A percentile compares a stretch with the other conserved stretches of the same genome.
phyloP scores from a whole-genome alignment of 2,797 vertebrate genomes.

The Darevskia nairensis region DNA sequence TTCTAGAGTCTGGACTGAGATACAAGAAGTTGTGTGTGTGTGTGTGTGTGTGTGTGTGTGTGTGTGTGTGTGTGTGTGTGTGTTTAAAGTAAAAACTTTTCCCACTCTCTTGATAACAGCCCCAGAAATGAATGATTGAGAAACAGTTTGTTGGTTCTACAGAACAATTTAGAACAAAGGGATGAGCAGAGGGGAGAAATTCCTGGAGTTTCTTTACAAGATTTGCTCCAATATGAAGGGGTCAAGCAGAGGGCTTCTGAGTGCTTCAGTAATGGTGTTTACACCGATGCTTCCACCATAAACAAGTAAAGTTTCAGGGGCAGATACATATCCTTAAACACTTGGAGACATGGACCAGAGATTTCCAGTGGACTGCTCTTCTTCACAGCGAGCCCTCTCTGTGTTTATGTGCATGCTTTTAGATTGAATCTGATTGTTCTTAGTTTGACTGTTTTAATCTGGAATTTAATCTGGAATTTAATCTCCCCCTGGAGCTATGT shows the following conservation, averaged over 20 bases:
- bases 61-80: no score
- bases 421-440: neutral
- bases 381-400: neutral
- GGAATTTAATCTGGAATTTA: neutral
- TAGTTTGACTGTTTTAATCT: neutral
- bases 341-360: neutral
- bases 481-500: no score
- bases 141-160: slow-evolving; percentile 63
- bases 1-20: slow-evolving; percentile 69
- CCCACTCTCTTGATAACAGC: slow-evolving; percentile 63
- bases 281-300: neutral
- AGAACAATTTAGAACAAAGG: slow-evolving; percentile 60
- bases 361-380: slow-evolving; percentile 9
- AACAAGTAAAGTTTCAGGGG: neutral
- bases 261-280: neutral
- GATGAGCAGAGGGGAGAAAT: neutral
- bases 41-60: no score
- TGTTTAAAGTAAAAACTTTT: no score
- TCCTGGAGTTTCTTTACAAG: slow-evolving; percentile 1
- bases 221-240: neutral
- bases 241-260: neutral
- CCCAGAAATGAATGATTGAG: slow-evolving; percentile 75
- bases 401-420: neutral
- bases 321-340: neutral
- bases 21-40: slow-evolving; percentile 30